Base-by-base conservation (phyloP, 2,888 invertebrate species). In the Acleris literana region DNA sequence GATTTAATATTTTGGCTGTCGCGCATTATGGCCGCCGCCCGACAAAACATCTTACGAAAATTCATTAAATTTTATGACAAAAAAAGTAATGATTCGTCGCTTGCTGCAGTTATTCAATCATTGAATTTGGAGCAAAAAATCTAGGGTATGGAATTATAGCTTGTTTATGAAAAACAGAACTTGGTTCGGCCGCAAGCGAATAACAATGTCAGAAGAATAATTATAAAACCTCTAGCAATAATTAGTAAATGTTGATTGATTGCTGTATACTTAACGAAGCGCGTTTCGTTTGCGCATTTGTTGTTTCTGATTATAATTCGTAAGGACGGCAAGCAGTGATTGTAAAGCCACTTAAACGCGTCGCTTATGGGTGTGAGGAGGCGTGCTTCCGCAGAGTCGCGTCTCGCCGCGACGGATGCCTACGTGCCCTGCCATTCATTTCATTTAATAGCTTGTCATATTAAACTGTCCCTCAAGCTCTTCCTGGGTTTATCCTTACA, bases 401-500 rank as follows among this genome's bases (percentile, higher is more conserved):
- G 72, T 74, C 77, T 72, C 66, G 69, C 67, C 72, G 71, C 72
- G 66, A 72, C 71, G 76, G 76, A 82, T 81, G 78, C 80, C 82
- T 80, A 86, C 86, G 85, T 86, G 85, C 81, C 73, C 78, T 77
- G 77, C 79, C 83, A 88, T 85, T 85, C 78, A 83, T 85, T 86
- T 80, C 70, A 74, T 82, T 84, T 86, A 84, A 87, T 86, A 77
- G 84, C 85, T 80, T 82, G 83, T 86, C 83, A 83, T 83, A 83
- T 82, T 76, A 81, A 82, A 82, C 79, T 77, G 80, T 79, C 74
- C 74, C 69, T 71, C 78, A 72, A 76, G 79, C 78, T 79, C 77
- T 82, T 83, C 76, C 73, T 74, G 72, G 74, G 70, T 68, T 70
- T 73, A 64, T 71, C 83, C 80, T 77, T 85, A 81, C 80, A 82